Evolutionary conservation across 2,888 invertebrate species (phyloP), one percentile per base, ranked within the genome.

Genomic region (Nycteola revayana): DNA sequence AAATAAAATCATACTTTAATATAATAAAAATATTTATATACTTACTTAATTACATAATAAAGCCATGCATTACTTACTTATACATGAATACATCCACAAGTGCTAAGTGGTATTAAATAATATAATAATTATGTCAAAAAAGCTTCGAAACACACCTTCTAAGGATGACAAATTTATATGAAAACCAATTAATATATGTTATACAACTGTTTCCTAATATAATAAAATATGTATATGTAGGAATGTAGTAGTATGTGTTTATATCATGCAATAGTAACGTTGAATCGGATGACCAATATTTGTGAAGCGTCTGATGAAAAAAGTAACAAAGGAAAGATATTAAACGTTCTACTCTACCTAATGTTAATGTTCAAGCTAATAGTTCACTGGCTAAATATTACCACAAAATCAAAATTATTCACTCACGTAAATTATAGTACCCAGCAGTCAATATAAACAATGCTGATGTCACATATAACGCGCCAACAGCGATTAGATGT

Each of bases 221-320:
- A 32, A 28, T 25, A 20, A 28, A 48, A 33, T 25, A 38, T 26
- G 31, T 25, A 38, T 26, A 36, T 9, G 28, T 28, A 41, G 36
- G 22, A 45, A 36, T 39, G 1, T 45, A 35, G 40, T 30, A 56
- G 62, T 61, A 62, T 60, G 60, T 61, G 60, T 62, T 62, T 58
- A 44, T 32, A 44, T 32, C 54, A 59, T 61, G 59, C 60, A 57
- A 39, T 30, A 32, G 17, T 42, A 54, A 45, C 49, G 42, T 41
- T 51, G 49, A 49, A 46, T 55, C 56, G 41, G 56, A 59, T 63
- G 60, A 65, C 43, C 57, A 65, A 60, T 57, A 52, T 57, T 56
- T 49, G 39, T 28, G 24, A 57, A 54, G 49, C 57, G 39, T 46
- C 45, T 56, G 48, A 45, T 48, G 43, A 50, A 53, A 39, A 39